phyloP scores from a whole-genome alignment of 2,888 invertebrate species.

The Scaeva pyrastri region DNA sequence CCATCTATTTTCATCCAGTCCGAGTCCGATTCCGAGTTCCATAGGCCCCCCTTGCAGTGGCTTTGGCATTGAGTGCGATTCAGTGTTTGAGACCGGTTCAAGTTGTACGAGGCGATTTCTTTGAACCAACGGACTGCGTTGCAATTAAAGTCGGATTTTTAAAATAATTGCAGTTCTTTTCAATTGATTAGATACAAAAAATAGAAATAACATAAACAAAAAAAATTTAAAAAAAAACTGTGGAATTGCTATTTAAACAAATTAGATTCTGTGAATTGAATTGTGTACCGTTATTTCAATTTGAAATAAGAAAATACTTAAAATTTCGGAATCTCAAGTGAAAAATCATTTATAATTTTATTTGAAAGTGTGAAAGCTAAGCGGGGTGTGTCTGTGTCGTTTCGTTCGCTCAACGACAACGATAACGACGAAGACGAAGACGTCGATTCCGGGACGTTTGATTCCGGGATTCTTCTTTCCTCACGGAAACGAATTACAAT shows the following conservation, averaged over 20 bases:
- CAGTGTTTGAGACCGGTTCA: constrained; percentile 82
- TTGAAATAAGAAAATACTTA: constrained; percentile 1
- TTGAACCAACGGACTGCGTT: constrained; percentile 58
- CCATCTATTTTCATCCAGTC: constrained; percentile 57
- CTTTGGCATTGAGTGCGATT: constrained; percentile 79
- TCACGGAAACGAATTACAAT: constrained; percentile 31
- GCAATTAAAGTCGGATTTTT: constrained; percentile 56
- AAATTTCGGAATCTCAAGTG: constrained; percentile 24
- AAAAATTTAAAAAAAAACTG: constrained; percentile 4
- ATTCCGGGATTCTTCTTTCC: constrained; percentile 26
- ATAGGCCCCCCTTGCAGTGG: constrained; percentile 68
- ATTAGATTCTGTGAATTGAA: constrained; percentile 15
- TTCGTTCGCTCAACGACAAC: not conserved
- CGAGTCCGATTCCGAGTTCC: constrained; percentile 53
- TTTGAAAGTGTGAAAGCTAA: constrained; percentile 53
- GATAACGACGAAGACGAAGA: not conserved
- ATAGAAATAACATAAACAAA: constrained; percentile 2
- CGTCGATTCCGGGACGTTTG: too few species aligned
- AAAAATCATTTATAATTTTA: constrained; percentile 29
- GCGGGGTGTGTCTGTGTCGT: constrained; percentile 55
- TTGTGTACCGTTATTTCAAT: constrained; percentile 4
- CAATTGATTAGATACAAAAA: not conserved
- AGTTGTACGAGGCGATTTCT: constrained; percentile 77
- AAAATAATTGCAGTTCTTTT: constrained; percentile 5
- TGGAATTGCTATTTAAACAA: not conserved